phyloP scores from a whole-genome alignment of 2,113 vertebrate genomes.

The Apeltes quadracus region DNA sequence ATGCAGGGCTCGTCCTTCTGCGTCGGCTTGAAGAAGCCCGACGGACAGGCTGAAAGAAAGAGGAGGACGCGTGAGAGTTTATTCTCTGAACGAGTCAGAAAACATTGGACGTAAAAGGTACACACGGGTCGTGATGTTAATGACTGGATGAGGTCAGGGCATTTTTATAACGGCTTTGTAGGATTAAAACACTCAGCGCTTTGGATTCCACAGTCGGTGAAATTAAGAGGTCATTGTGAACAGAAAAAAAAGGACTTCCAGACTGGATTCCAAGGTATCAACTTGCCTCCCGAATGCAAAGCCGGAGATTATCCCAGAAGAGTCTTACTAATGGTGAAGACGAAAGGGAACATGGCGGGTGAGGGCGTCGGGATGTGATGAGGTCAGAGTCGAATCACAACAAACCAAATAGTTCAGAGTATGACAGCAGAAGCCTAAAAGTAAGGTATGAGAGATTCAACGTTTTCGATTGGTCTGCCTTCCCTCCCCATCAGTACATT shows the following conservation, averaged over 20 bases:
- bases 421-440: neutral
- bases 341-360: neutral
- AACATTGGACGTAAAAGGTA: neutral
- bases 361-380: neutral
- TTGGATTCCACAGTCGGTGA: neutral
- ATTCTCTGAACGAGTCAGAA: neutral
- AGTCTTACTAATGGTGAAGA: neutral
- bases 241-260: neutral
- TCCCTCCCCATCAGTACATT: neutral
- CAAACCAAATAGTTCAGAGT: neutral
- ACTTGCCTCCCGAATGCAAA: neutral
- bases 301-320: neutral
- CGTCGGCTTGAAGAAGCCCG: slow-evolving; percentile 90
- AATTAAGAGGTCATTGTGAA: neutral
- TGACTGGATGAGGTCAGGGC: neutral
- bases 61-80: neutral
- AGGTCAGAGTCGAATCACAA: neutral
- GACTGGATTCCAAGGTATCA: neutral
- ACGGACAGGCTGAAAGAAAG: slow-evolving; percentile 85
- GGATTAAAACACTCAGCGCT: neutral
- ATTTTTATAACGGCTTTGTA: neutral
- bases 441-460: neutral
- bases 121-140: too few species aligned
- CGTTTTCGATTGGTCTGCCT: neutral
- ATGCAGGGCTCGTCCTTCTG: slow-evolving; percentile 91